Evolutionary conservation across 2,113 vertebrate species (phyloP).

Genomic region (Piaya cayana): DNA sequence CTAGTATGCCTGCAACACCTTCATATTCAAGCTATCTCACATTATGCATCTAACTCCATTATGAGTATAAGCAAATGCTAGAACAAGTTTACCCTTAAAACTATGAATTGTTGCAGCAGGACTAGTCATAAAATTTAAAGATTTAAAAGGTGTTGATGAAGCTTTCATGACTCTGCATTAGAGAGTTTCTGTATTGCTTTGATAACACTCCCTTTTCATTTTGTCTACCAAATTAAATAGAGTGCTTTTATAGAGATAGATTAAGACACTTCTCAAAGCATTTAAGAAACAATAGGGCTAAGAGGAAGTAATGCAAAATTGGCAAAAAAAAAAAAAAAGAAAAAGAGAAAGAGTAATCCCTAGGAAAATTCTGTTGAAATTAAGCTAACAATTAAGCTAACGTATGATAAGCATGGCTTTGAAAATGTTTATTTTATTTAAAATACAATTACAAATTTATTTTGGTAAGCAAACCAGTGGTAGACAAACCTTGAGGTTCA

Average conservation of each 20-base stretch:
- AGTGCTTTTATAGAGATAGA: neutral
- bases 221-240: neutral
- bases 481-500: slow-evolving; percentile 83
- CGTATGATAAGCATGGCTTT: neutral
- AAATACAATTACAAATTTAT: neutral
- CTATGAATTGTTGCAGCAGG: neutral
- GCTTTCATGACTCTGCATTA: neutral
- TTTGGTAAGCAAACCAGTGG: neutral
- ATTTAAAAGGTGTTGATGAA: neutral
- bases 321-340: too few species aligned
- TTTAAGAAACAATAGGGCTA: neutral
- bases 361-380: neutral
- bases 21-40: neutral
- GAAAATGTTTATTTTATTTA: neutral
- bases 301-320: neutral
- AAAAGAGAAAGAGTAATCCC: neutral
- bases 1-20: neutral
- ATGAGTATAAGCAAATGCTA: neutral
- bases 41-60: neutral
- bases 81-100: neutral
- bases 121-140: neutral
- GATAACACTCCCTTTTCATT: neutral
- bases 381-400: neutral
- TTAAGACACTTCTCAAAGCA: neutral
- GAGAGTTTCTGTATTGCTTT: neutral